Evolutionary conservation across 2,113 vertebrate genomes (phyloP), one percentile per base, ranked within the genome.

Genomic region (Pomatostomus ruficeps): DNA sequence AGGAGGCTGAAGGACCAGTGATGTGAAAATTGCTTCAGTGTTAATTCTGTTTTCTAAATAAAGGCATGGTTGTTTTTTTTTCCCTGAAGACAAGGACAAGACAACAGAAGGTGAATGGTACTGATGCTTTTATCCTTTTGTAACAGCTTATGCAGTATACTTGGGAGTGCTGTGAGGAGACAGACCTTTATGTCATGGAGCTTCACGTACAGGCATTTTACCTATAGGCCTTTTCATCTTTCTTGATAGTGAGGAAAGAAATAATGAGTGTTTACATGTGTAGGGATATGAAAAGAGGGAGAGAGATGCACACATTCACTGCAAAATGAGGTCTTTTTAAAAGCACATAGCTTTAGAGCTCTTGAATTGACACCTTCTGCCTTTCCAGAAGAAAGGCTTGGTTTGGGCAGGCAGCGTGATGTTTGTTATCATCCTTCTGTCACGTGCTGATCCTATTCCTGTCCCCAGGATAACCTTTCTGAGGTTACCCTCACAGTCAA

Each of bases 21-120:
- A 88, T 67, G 92, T 86, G 89, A 87, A 95, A 95, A 96, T 94
- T 85, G 77, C 49, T 78, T 91, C 66, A 75, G 52, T 87, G 85
- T 38, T 93, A 95, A 93, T 93, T 94, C 70, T 81, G 7, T 86
- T 87, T 88, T 88, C 93, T 96, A 93, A 95, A 82, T 65, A 85
- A 55, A 93, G 88, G 23, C 40, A 48, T 4, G 7, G n/a, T n/a
- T n/a, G n/a, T n/a, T n/a, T n/a, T 89, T 83, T 81, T 68, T 84
- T 79, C 70, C 45, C 35, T 38, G 57, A 79, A 17, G 15, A 45
- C 61, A 68, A 91, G 80, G 76, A 58, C 72, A 75, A 89, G 77
- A 73, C 24, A 74, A 54, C 26, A 89, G 40, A 96, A 87, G 73
- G 70, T 74, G 70, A 87, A 52, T 26, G 12, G 22, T 25, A 26